Evolutionary conservation across 2,113 vertebrate genomes (phyloP).

Genomic region (Arenaria interpres): DNA sequence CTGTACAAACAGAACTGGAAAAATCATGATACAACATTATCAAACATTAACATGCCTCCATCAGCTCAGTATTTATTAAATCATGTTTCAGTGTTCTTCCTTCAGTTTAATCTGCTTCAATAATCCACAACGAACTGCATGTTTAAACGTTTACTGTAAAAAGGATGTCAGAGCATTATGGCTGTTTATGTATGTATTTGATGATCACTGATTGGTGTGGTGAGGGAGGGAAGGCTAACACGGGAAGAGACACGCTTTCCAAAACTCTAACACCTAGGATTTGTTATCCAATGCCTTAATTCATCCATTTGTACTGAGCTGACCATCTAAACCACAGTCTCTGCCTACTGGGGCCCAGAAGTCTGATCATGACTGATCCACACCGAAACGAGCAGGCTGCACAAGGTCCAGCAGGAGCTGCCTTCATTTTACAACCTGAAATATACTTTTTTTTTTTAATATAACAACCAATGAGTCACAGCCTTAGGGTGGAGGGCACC

Average conservation of each 20-base stretch:
- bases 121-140: not conserved
- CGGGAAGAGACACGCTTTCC: not conserved
- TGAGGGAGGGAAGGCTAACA: not conserved
- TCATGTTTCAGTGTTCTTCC: not conserved
- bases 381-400: not conserved
- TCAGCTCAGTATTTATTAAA: not conserved
- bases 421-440: not conserved
- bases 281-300: not conserved
- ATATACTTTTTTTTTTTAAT: not conserved
- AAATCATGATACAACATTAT: not conserved
- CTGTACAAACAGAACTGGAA: not conserved
- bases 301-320: not conserved
- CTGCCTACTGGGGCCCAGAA: not conserved
- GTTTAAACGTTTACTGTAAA: not conserved
- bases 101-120: not conserved
- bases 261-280: not conserved
- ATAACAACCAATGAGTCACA: not conserved
- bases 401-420: not conserved
- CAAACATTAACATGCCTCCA: not conserved
- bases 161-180: not conserved
- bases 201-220: not conserved
- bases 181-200: not conserved
- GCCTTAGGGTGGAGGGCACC: not conserved
- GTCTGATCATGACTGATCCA: not conserved
- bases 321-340: not conserved